Evolutionary conservation across 2,113 vertebrate species (phyloP), one percentile per base, ranked within the genome.

Genomic region (Rhizomys pruinosus): DNA sequence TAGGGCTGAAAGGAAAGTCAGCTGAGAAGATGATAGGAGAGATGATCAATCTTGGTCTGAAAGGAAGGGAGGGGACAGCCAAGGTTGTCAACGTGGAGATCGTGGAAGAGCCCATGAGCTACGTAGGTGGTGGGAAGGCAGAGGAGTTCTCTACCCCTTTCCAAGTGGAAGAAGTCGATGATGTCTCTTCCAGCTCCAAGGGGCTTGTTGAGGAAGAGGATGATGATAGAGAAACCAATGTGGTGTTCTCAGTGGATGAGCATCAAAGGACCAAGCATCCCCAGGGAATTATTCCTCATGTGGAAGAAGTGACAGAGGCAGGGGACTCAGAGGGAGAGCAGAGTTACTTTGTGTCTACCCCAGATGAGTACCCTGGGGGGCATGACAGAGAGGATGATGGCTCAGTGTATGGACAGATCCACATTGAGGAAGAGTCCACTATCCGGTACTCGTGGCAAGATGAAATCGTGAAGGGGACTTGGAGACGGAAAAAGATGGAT

Each of bases 271-370:
- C 98, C 92, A 97, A 96, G 47, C 96, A 92, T 15, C 96, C 96
- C 42, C 96, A 20, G 0, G 97, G 95, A 81, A 82, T 42, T 10
- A 42, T 94, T 39, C 95, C 98, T 81, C 97, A 0, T 0, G 97
- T 98, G 66, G 98, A 98, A 94, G 98, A 98, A 95, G 96, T 98
- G 89, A 97, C n/a, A 0, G 98, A 97, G 79, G 98, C 97, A 34
- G 98, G 98, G 6, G 98, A 98, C 95, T 96, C 97, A 34, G 93
- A 98, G 96, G 97, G 98, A 73, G 99, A 99, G 95, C 98, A 98
- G 37, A 99, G 99, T 73, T 99, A 99, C 93, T 99, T 99, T 93
- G 99, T 99, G 80, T 99, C 99, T 8, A 99, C 99, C 73, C 99
- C 99, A 2, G 99, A 99, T 84, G 99, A 99, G n/a, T 97, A 98